Percentiles rank a stretch among this genome's conserved stretches.
phyloP scores from a whole-genome alignment of 37 sponge, comb jelly and placozoan genomes.

The Chondrosia reniformis region DNA sequence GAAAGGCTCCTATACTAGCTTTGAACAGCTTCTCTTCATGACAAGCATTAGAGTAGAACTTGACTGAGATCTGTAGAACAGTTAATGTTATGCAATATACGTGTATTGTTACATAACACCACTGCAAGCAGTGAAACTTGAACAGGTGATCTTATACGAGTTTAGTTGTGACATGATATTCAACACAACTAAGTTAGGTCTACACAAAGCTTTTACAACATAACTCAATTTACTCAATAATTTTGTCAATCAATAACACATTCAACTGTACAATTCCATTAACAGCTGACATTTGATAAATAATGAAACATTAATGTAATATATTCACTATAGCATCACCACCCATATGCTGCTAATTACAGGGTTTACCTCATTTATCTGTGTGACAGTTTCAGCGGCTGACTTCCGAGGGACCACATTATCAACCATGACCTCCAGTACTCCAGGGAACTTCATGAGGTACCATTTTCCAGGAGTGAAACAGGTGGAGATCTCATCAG shows the following conservation, averaged over 20 bases:
- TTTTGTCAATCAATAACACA: too few species aligned
- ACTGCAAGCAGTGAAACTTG: too few species aligned
- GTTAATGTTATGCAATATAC: background rate
- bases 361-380: constrained; percentile 36
- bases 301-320: too few species aligned
- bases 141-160: too few species aligned
- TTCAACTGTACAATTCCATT: too few species aligned
- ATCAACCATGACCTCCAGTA: constrained; percentile 22
- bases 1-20: constrained; percentile 2
- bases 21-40: constrained; percentile 21
- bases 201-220: too few species aligned
- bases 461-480: constrained; percentile 45
- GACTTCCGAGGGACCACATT: constrained; percentile 26
- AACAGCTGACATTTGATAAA: too few species aligned
- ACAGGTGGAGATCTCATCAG: constrained; percentile 23
- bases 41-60: constrained; percentile 25
- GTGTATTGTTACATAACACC: background rate
- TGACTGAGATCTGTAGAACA: constrained; percentile 37
- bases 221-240: too few species aligned
- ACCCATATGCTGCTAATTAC: too few species aligned
- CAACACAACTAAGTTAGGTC: too few species aligned
- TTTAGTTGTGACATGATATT: too few species aligned
- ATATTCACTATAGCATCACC: too few species aligned
- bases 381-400: constrained; percentile 12
- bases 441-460: constrained; percentile 40